Evolutionary conservation across 1,140 invertebrate genomes (phyloP).

Genomic region (Samia ricini): DNA sequence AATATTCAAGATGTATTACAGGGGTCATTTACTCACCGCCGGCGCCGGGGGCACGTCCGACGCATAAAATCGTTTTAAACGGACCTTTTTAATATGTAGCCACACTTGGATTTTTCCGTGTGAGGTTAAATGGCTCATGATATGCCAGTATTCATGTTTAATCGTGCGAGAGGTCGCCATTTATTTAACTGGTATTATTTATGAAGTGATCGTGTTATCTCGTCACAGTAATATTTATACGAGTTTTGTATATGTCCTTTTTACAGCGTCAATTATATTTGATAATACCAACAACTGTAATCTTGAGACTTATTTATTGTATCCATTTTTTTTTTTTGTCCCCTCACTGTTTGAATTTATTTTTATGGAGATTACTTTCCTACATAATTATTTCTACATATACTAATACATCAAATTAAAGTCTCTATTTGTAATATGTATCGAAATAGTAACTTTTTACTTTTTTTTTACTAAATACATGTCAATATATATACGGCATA

Average conservation of each 20-base stretch:
- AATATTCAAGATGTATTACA: constrained; percentile 46
- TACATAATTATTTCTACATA: no score
- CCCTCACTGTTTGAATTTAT: no score
- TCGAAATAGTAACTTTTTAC: no score
- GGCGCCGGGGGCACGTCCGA: constrained; percentile 23
- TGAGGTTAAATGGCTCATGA: constrained; percentile 9
- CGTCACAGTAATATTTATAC: constrained; percentile 6
- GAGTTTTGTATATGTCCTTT: background rate
- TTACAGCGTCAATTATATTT: background rate
- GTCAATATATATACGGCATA: no score
- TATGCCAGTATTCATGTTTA: constrained; percentile 11
- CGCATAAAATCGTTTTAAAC: constrained; percentile 32
- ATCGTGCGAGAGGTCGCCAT: constrained; percentile 4
- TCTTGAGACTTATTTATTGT: no score
- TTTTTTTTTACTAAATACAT: no score
- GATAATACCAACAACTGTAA: background rate
- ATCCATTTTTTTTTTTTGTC: no score
- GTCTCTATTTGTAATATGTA: no score
- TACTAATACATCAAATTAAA: no score
- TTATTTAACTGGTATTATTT: constrained; percentile 3
- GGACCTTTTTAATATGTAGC: constrained; percentile 11
- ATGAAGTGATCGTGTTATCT: constrained; percentile 1
- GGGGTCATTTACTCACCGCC: constrained; percentile 30
- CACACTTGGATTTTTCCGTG: constrained; percentile 11
- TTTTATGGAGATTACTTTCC: no score